These are phyloP conservation scores for Actenoides lindsayi DNA, from an alignment of 2,113 vertebrate genomes.

Conservation along the genomic window DNA sequence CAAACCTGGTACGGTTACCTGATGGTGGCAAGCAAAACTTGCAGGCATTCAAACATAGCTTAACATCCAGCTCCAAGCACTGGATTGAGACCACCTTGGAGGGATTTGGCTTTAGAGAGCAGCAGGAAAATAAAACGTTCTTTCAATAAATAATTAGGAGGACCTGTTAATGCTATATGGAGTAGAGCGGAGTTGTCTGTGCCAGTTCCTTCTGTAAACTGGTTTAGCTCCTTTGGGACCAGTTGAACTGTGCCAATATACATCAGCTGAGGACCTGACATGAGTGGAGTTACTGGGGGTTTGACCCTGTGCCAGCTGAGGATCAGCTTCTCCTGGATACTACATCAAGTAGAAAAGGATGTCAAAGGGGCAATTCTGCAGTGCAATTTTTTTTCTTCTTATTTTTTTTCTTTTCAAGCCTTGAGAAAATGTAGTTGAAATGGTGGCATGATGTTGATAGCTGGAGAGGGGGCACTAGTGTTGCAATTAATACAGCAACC, in stretches of 20 bases:
- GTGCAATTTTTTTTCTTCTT: not conserved
- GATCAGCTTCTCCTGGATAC: not conserved
- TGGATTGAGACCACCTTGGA: constrained; percentile 27
- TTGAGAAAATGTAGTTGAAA: not conserved
- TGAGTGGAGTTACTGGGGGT: not conserved
- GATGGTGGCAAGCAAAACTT: not conserved
- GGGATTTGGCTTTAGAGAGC: constrained; percentile 18
- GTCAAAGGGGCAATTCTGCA: not conserved
- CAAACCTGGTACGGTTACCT: not conserved
- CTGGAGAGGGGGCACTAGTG: not conserved
- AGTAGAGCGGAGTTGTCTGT: not conserved
- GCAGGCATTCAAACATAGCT: not conserved
- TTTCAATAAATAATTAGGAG: constrained; percentile 57
- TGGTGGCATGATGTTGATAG: not conserved
- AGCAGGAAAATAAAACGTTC: constrained; percentile 37
- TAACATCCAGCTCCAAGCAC: not conserved
- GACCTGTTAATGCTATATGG: constrained; percentile 30
- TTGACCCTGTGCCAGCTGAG: not conserved
- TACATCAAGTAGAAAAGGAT: not conserved
- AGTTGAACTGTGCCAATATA: not conserved
- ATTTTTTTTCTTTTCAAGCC: not conserved
- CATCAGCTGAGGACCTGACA: not conserved
- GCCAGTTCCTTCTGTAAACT: constrained; percentile 42
- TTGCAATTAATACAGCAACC: not conserved
- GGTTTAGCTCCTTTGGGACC: not conserved